Conservation (phyloP, 1,140 invertebrate genomes). For the Brachionus manjavacas region DNA sequence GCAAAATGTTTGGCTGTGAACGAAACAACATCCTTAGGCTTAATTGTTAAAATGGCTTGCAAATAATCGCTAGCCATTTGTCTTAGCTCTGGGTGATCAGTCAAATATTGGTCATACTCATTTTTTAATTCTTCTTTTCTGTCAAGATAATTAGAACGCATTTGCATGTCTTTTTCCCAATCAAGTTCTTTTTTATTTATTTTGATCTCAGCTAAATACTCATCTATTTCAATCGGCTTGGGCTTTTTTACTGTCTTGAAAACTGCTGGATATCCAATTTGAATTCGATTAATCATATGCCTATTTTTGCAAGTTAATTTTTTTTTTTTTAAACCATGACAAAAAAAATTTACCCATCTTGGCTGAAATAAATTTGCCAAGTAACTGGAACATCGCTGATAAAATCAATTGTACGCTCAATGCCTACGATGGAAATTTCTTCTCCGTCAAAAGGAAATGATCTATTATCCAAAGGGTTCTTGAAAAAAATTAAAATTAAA, state of each 20-base stretch:
- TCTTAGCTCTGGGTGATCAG: conserved; percentile 55
- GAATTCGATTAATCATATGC: conserved; percentile 54
- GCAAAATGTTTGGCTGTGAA: conserved; percentile 57
- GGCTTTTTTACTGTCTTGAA: conserved; percentile 53
- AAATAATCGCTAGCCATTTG: conserved; percentile 55
- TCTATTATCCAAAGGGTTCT: conserved; percentile 50
- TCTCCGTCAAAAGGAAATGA: conserved; percentile 50
- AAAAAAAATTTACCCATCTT: conserved; percentile 53
- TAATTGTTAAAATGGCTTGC: conserved; percentile 55
- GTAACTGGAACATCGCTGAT: conserved; percentile 56
- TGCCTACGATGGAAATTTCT: conserved; percentile 51
- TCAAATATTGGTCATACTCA: conserved; percentile 54
- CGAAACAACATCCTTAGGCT: conserved; percentile 54
- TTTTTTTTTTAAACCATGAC: no score
- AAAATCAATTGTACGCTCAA: conserved; percentile 49
- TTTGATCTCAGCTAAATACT: conserved; percentile 52
- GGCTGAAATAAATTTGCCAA: conserved; percentile 56
- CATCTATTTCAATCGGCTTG: conserved; percentile 52
- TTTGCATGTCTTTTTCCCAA: conserved; percentile 57
- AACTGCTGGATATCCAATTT: conserved; percentile 57
- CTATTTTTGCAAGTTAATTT: conserved; percentile 44
- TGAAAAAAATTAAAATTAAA: conserved; percentile 12
- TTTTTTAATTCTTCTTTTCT: conserved; percentile 53
- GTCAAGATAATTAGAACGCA: conserved; percentile 55
- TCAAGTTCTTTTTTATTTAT: conserved; percentile 53